A percentile compares a stretch with the other conserved stretches of the same genome.
Conservation (phyloP, 2,888 invertebrate genomes). For the Saturnia pavonia region DNA sequence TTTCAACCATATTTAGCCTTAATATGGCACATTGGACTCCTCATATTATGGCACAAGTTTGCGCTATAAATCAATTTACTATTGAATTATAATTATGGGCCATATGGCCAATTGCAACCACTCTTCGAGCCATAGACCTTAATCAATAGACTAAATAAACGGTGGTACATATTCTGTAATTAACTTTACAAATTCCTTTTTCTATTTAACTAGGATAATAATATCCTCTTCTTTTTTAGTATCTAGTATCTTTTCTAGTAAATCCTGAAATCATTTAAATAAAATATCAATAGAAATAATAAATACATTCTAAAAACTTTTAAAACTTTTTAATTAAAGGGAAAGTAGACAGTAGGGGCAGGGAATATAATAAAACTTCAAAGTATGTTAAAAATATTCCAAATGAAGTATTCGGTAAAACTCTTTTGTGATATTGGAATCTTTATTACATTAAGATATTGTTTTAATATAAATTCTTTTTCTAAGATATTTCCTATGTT, state of each 20-base stretch:
- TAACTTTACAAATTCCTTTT: neutral
- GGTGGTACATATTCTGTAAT: too few species aligned
- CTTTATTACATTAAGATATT: constrained; percentile 23
- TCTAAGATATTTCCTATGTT: neutral
- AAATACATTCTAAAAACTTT: neutral
- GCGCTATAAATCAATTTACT: too few species aligned
- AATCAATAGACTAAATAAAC: too few species aligned
- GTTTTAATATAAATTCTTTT: constrained; percentile 13
- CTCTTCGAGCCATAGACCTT: too few species aligned
- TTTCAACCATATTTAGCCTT: too few species aligned
- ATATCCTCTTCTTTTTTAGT: too few species aligned
- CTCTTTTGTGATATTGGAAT: constrained; percentile 20
- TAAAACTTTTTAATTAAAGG: constrained; percentile 28
- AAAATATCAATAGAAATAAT: neutral
- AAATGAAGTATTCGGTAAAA: constrained; percentile 24
- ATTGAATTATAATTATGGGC: too few species aligned
- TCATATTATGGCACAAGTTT: too few species aligned
- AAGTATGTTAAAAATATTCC: constrained; percentile 20
- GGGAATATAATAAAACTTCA: constrained; percentile 23
- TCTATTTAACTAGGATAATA: too few species aligned
- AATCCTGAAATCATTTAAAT: neutral
- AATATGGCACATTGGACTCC: too few species aligned
- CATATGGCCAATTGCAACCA: too few species aligned
- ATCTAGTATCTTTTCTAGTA: too few species aligned
- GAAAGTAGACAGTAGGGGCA: constrained; percentile 8